Percentiles rank a stretch among this genome's conserved stretches.
Conservation (phyloP, 2,113 vertebrate species). For the Equus przewalskii region DNA sequence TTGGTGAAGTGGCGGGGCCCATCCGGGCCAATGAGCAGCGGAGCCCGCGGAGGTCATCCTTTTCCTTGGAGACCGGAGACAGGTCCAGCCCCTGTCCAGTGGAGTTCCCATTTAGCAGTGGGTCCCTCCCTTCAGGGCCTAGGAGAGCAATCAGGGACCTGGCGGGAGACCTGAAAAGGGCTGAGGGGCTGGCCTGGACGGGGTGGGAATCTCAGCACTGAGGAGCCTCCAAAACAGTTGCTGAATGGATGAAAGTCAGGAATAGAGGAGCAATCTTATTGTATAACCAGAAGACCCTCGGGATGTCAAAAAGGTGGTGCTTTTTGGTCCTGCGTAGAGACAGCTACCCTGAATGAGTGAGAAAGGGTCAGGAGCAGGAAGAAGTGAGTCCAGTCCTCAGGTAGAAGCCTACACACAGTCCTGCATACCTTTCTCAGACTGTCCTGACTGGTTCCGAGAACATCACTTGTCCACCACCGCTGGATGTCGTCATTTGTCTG, state of each 20-base stretch:
- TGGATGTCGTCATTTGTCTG: not conserved
- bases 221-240: not conserved
- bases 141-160: not conserved
- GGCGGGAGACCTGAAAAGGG: not conserved
- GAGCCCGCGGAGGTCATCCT: not conserved
- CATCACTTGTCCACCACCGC: not conserved
- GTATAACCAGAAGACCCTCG: not conserved
- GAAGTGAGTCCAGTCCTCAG: not conserved
- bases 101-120: not conserved
- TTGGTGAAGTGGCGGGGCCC: not conserved
- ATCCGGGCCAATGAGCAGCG: not conserved
- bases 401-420: not conserved
- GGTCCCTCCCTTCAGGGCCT: not conserved
- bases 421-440: not conserved
- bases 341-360: no score
- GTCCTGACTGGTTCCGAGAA: not conserved
- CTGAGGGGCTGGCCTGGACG: not conserved
- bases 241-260: not conserved
- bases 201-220: not conserved
- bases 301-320: not conserved
- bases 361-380: no score
- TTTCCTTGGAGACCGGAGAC: no score
- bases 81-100: accelerated
- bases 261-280: not conserved
- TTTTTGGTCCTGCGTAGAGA: not conserved